Conservation (phyloP, 1,140 invertebrate species). For the Pseudomyrmex concolor region DNA sequence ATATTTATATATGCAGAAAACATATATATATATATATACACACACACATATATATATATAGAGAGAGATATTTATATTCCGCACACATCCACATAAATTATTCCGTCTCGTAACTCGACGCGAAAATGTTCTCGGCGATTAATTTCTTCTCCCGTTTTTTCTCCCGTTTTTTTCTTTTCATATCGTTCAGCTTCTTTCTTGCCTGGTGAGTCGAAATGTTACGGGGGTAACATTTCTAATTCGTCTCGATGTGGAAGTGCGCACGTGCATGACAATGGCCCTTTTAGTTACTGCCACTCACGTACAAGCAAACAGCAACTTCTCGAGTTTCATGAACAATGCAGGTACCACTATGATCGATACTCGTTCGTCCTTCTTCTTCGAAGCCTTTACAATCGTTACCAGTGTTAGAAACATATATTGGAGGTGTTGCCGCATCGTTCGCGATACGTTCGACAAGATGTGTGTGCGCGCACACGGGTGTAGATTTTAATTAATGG, state of each 20-base stretch:
- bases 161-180: background rate
- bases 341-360: constrained; percentile 52
- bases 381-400: constrained; percentile 26
- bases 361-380: constrained; percentile 45
- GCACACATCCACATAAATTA: too few species aligned
- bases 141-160: background rate
- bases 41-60: too few species aligned
- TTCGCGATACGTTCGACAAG: background rate
- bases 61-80: too few species aligned
- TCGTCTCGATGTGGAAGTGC: constrained; percentile 9
- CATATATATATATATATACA: too few species aligned
- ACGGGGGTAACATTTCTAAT: constrained; percentile 26
- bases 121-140: background rate
- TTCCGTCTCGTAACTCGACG: too few species aligned
- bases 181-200: background rate
- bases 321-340: constrained; percentile 52
- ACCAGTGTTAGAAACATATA: background rate
- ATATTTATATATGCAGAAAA: too few species aligned
- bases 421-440: background rate
- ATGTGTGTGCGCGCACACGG: too few species aligned
- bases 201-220: constrained; percentile 14
- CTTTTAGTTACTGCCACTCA: constrained; percentile 16
- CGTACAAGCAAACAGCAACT: constrained; percentile 44
- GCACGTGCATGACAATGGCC: constrained; percentile 18
- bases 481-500: constrained; percentile 44